Evolutionary conservation across 2,888 invertebrate genomes (phyloP), one percentile per base, ranked within the genome.

Genomic region (Tubulanus polymorphus): DNA sequence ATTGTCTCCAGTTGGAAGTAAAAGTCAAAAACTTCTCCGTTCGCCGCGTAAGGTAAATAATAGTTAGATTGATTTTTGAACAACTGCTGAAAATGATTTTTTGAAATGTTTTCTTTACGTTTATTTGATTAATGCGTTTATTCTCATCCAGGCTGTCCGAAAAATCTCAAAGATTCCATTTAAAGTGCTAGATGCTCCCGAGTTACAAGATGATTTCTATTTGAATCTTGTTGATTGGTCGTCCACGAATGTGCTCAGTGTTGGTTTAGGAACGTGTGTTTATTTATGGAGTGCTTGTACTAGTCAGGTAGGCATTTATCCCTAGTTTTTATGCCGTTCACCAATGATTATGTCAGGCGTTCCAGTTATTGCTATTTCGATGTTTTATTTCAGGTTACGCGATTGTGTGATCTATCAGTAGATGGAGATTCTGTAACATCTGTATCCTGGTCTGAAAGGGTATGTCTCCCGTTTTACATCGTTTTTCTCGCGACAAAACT

Each of bases 171-270:
- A 96, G 78, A 95, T 97, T 78, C 99, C 99, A 1, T 99, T 96
- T 82, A 99, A 99, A 83, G 89, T 95, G 32, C 83, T 96, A 49
- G 95, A 96, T 76, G 95, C 95, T 2, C 95, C 95, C 2, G 95
- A 96, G 80, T 81, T 96, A 55, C 93, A 97, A 81, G 99, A 99
- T 81, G 99, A 99, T 82, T 99, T 99, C 83, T 96, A 96, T 79
- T 82, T 99, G 66, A 99, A 99, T 81, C 85, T 99, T 61, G 97
- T 99, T 32, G 99, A 99, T 80, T 99, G 99, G 99, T 96, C 96
- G 3, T 92, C 95, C 51, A 94, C 94, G 81, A 99, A 99, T 80
- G 93, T 99, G 32, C 86, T 99, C 59, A 94, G 95, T 76, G 99
- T 99, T 2, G 99, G 97, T 0, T 83, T 99, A 23, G 95, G 95